Conservation (phyloP, 2,888 invertebrate genomes). For the Idaea biselata region DNA sequence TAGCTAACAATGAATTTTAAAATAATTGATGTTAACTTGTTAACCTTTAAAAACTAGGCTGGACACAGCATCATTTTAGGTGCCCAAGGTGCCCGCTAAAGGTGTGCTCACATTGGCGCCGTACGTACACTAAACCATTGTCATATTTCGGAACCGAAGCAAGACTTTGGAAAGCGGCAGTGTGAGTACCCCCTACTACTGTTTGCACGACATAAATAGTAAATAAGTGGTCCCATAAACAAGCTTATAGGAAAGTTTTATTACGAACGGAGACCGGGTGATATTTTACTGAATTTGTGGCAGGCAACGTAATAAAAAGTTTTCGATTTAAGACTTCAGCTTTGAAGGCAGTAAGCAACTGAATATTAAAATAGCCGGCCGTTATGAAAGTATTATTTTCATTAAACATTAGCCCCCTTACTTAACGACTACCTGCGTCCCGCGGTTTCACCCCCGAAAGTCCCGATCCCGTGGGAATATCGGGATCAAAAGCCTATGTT, state of each 20-base stretch:
- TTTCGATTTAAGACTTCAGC: slow-evolving; percentile 5
- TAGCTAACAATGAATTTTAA: not conserved
- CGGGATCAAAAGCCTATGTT: too few species aligned
- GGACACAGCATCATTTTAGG: slow-evolving; percentile 44
- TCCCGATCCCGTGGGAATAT: too few species aligned
- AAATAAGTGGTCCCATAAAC: slow-evolving; percentile 61
- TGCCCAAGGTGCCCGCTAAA: slow-evolving; percentile 48
- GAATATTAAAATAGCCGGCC: slow-evolving; percentile 4
- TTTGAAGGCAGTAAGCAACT: not conserved
- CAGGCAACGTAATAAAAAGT: slow-evolving; percentile 10
- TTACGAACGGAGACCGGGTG: slow-evolving; percentile 29
- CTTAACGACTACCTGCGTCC: too few species aligned
- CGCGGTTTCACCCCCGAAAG: too few species aligned
- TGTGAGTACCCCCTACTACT: slow-evolving; percentile 60
- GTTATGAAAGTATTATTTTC: not conserved
- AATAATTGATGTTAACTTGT: not conserved
- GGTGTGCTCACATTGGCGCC: slow-evolving; percentile 66
- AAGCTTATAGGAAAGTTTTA: slow-evolving; percentile 61
- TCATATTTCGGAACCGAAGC: slow-evolving; percentile 63
- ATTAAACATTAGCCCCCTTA: not conserved
- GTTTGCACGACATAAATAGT: slow-evolving; percentile 68
- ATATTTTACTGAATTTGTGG: slow-evolving; percentile 9
- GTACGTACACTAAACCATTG: slow-evolving; percentile 60
- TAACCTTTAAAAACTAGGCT: not conserved
- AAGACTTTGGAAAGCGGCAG: slow-evolving; percentile 59